Evolutionary conservation across 2,113 vertebrate genomes (phyloP).

Genomic region (Eurystomus gularis): DNA sequence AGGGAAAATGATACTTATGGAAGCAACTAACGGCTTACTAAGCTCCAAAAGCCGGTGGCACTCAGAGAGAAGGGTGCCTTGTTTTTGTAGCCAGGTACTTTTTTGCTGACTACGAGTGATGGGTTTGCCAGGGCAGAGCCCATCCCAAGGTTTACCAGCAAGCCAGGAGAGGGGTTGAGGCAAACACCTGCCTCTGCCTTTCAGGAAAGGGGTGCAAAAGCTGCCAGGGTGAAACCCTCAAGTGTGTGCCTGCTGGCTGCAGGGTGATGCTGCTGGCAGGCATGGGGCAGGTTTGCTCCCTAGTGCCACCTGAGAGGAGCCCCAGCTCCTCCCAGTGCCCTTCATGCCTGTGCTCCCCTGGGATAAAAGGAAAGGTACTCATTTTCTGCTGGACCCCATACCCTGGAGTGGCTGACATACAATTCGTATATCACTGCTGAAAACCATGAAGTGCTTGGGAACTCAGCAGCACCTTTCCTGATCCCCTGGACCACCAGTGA

Average conservation of each 20-base stretch:
- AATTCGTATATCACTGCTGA: not conserved
- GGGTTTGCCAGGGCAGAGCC: not conserved
- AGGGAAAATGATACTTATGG: constrained; percentile 9
- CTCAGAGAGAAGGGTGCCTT: not conserved
- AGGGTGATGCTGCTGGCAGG: not conserved
- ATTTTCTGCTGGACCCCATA: not conserved
- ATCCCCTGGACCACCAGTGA: not conserved
- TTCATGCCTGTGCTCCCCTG: not conserved
- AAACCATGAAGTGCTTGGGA: not conserved
- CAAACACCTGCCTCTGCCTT: not conserved
- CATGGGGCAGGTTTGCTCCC: not conserved
- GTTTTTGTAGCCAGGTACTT: not conserved
- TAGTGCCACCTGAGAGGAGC: not conserved
- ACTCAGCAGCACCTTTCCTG: not conserved
- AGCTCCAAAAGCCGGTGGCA: not conserved
- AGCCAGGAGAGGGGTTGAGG: not conserved
- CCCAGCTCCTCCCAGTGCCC: not conserved
- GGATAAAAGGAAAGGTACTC: not conserved
- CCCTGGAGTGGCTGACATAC: not conserved
- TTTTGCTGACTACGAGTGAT: not conserved
- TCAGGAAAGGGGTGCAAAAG: not conserved
- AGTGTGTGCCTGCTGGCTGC: not conserved
- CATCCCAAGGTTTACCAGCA: not conserved
- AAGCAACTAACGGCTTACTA: not conserved
- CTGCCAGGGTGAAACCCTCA: not conserved